Base-by-base conservation (phyloP, 2,113 vertebrate genomes). In the Poecile atricapillus region DNA sequence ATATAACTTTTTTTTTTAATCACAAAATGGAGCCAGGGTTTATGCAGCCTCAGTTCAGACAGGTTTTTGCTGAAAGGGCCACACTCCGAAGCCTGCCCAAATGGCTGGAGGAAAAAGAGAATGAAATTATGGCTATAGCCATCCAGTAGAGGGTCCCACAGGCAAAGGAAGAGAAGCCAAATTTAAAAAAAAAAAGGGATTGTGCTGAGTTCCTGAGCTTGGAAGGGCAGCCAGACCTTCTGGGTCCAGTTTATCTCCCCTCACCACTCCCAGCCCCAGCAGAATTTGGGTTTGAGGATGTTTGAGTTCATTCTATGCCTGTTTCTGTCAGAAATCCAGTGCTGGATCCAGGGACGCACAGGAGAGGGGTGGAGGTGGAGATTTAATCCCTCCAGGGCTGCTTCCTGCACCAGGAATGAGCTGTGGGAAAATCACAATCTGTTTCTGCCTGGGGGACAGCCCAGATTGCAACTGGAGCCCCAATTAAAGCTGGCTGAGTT, bases 251-350 rank as follows among this genome's bases (percentile, higher is more conserved):
- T 76, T 20, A 24, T 7, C 24, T 65, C n/a, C 52, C 14, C 47
- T 67, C 47, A 21, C 10, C 1, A 4, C 33, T 30, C 37, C 30
- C 47, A 41, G 6, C 30, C 31, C 28, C 11, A 25, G n/a, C 15
- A 70, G 15, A 62, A 53, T 70, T 75, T 47, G 15, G 7, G 5
- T 56, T 39, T 11, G 21, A 28, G 73, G 35, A 18, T 20, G 37
- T 18, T 5, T 1, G 0, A 13, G 22, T 17, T 47, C 43, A 52
- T n/a, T 52, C 15, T 6, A 0, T 11, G 9, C n/a, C n/a, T 37
- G 2, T 4, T 76, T 79, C 24, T 12, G 25, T 7, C 14, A 5
- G 27, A 22, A 77, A 73, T n/a, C 68, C 22, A 14, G 7, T 10
- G 0, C 4, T 37, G 41, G 35, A 24, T 4, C 30, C 5, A 7